Base-by-base conservation (phyloP, 2,888 invertebrate genomes). In the Tenthredo livida region DNA sequence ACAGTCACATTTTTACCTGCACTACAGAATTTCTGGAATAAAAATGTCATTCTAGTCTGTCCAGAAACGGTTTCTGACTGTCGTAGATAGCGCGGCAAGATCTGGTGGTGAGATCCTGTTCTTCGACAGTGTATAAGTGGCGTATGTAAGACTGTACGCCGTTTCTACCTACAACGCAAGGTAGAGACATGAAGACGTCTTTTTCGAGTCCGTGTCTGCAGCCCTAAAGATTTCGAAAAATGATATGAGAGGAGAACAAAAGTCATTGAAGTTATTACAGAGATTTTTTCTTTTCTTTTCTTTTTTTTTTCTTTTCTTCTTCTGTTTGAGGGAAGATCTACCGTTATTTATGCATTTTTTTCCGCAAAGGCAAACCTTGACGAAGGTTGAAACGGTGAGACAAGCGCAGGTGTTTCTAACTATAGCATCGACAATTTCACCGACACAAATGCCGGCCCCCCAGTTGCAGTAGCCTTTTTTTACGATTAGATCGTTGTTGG, bases 111-210 rank as follows among this genome's bases (percentile, higher is more conserved):
- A 88, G 87, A 67, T 90, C 89, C 85, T 92, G 92, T 84, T 92
- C 92, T 58, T 92, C 91, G 25, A 88, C 86, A 3, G 90, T 91
- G 85, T 91, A 92, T 21, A 88, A 88, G 84, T 91, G 90, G 58
- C 92, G 91, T 65, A 92, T 88, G 83, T 90, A 90, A 4, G 91
- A 91, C 75, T 92, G 90, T n/a, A 92, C 89, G 21, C 91, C 92
- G 84, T 90, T 90, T 85, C 92, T 88, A 87, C 93, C 94, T 72
- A 95, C 89, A 37, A 95, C 92, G 86, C 94, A 94, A 1, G 95
- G 95, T 47, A 95, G 90, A 7, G 95, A 95, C 89, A 95, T 93
- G 90, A 94, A 95, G 47, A 95, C 94, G 84, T 95, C 95, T 82
- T 94, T 93, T 58, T 94, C 93, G 80, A 95, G 93, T 37, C 94